phyloP scores from a whole-genome alignment of 1,140 invertebrate species.

The Teleopsis dalmanni region DNA sequence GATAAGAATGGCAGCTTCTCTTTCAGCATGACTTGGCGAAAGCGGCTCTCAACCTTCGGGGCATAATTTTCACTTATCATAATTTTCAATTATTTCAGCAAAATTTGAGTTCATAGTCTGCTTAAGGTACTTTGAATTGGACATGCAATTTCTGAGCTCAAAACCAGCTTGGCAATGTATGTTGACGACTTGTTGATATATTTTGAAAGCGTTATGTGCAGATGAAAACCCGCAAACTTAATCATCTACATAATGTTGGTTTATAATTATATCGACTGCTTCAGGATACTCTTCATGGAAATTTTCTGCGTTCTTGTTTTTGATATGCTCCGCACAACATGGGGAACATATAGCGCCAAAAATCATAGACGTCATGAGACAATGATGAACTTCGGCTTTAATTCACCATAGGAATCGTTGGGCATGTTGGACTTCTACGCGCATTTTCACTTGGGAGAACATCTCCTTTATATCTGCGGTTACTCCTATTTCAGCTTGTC shows the following conservation, averaged over 20 bases:
- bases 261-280: constrained; percentile 21
- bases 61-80: too few relatives aligned
- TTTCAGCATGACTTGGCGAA: too few relatives aligned
- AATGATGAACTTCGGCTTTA: constrained; percentile 7
- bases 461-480: constrained; percentile 25
- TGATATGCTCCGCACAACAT: constrained; percentile 29
- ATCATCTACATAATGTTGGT: constrained; percentile 42
- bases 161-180: neutral
- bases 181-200: neutral
- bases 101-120: too few relatives aligned
- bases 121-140: too few relatives aligned
- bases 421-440: constrained; percentile 15
- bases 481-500: constrained; percentile 21
- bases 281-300: constrained; percentile 13
- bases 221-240: constrained; percentile 28
- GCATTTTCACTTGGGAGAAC: constrained; percentile 23
- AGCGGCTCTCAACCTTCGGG: too few relatives aligned
- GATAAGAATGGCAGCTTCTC: too few relatives aligned
- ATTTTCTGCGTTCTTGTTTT: constrained; percentile 28
- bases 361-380: constrained; percentile 3
- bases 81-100: too few relatives aligned
- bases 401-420: constrained; percentile 33
- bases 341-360: constrained; percentile 27
- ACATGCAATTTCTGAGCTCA: neutral
- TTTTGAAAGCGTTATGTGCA: constrained; percentile 16